Percentiles rank a stretch among this genome's conserved stretches.
phyloP scores from a whole-genome alignment of 2,113 vertebrate species.

The Chinchilla lanigera region DNA sequence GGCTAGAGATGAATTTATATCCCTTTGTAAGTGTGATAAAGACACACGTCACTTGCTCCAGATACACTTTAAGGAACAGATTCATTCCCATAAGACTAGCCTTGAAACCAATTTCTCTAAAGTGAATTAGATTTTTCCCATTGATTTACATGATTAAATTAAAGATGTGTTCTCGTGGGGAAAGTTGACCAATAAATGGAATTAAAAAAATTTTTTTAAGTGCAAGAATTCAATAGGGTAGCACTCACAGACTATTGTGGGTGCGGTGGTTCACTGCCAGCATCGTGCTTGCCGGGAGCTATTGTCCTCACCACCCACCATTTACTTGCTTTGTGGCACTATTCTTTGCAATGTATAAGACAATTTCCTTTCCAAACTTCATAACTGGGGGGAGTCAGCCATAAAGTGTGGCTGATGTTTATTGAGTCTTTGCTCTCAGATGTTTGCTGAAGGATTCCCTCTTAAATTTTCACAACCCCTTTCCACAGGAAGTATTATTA shows the following conservation, averaged over 20 bases:
- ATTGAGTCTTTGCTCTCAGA: neutral
- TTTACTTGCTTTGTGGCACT: neutral
- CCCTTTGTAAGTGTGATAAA: conserved; percentile 73
- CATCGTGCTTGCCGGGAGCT: rapidly evolving
- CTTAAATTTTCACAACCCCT: neutral
- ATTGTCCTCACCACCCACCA: neutral
- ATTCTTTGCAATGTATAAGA: neutral
- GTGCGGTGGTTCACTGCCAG: neutral
- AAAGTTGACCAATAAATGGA: conserved; percentile 77
- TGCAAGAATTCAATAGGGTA: neutral
- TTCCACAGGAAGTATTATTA: neutral
- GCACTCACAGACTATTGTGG: neutral
- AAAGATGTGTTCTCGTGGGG: conserved; percentile 75
- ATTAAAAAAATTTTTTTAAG: conserved; percentile 50
- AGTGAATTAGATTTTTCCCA: conserved; percentile 79
- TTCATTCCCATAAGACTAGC: conserved; percentile 67
- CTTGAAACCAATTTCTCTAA: conserved; percentile 72
- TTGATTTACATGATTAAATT: conserved; percentile 81
- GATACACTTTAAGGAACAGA: conserved; percentile 67
- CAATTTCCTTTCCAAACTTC: neutral
- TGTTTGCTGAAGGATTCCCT: neutral
- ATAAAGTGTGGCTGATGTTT: neutral
- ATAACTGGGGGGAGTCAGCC: neutral
- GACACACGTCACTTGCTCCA: conserved; percentile 71
- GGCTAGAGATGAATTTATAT: conserved; percentile 75